phyloP scores from a whole-genome alignment of 2,113 vertebrate species.

The Crotalus horridus region DNA sequence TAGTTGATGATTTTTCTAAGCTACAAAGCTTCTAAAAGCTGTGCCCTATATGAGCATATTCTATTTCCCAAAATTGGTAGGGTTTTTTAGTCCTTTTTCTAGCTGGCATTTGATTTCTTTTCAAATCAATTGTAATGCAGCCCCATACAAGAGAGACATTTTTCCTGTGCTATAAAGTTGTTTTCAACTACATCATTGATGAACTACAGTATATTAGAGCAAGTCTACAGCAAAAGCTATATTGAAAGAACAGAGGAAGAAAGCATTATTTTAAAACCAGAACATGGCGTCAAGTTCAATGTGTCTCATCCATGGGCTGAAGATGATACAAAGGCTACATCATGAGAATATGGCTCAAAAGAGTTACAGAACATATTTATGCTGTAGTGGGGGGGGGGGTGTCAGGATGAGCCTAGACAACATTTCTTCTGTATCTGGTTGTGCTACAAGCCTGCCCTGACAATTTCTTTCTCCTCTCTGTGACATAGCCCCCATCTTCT shows the following conservation, averaged over 20 bases:
- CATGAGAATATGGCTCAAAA: not conserved
- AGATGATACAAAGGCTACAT: not conserved
- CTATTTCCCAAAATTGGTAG: not conserved
- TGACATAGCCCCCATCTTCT: not conserved
- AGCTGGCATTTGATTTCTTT: not conserved
- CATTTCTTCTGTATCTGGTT: not conserved
- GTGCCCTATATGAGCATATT: not conserved
- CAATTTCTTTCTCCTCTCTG: not conserved
- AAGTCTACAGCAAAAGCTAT: not conserved
- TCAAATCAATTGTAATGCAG: not conserved
- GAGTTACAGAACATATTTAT: not conserved
- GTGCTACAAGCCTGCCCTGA: not conserved
- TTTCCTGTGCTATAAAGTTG: not conserved
- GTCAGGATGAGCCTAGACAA: not conserved
- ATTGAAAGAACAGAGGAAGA: not conserved
- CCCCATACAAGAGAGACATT: not conserved
- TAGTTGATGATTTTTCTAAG: not conserved
- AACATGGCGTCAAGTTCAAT: not conserved
- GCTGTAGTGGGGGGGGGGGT: not conserved
- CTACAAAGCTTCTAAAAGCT: not conserved
- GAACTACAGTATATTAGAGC: not conserved
- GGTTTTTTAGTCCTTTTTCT: not conserved
- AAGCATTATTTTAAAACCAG: not conserved
- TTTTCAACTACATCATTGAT: not conserved
- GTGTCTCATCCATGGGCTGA: not conserved